Evolutionary conservation across 1,140 invertebrate species (phyloP).

Genomic region (Adelges cooleyi): DNA sequence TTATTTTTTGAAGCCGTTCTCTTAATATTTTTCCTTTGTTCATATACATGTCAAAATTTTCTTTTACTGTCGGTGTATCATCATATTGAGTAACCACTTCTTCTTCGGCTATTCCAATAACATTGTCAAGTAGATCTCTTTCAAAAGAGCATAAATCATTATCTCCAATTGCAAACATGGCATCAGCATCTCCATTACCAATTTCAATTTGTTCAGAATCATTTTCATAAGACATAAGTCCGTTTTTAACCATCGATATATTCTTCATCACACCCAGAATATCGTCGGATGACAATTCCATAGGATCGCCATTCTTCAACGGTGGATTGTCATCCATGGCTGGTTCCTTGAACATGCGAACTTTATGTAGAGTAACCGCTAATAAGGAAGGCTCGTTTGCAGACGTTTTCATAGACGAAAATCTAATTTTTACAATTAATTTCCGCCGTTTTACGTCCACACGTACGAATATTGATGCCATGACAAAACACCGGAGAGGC

Average conservation of each 20-base stretch:
- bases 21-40: constrained; percentile 20
- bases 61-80: constrained; percentile 17
- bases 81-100: constrained; percentile 28
- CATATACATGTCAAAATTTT: not conserved
- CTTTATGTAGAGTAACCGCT: not conserved
- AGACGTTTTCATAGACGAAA: constrained; percentile 12
- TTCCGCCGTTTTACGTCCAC: not conserved
- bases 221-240: constrained; percentile 21
- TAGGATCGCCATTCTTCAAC: constrained; percentile 9
- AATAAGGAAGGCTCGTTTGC: not conserved
- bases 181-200: constrained; percentile 8
- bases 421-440: not conserved
- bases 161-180: constrained; percentile 18
- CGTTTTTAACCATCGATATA: constrained; percentile 20
- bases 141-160: constrained; percentile 24
- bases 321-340: constrained; percentile 21
- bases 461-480: constrained; percentile 13
- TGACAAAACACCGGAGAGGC: constrained; percentile 17
- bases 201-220: constrained; percentile 17
- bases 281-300: constrained; percentile 15
- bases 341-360: constrained; percentile 7
- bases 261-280: constrained; percentile 19
- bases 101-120: constrained; percentile 25
- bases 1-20: constrained; percentile 9
- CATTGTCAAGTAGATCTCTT: constrained; percentile 22